These are phyloP conservation scores for Hemicordylus capensis DNA, from an alignment of 2,113 vertebrate species.

Conservation along the genomic window DNA sequence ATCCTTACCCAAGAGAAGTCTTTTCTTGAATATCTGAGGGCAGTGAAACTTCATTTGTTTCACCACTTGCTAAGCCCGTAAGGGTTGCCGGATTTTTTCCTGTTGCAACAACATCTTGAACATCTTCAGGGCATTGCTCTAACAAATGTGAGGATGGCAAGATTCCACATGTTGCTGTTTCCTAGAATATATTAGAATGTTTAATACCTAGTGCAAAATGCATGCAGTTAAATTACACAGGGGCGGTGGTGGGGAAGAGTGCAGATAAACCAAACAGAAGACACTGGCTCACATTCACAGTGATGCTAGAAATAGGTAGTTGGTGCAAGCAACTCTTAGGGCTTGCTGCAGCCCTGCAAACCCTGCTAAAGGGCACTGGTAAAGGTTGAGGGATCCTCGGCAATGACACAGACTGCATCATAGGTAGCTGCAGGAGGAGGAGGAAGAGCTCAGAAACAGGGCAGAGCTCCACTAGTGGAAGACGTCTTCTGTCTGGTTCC, in stretches of 20 bases:
- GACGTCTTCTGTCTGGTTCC: no score
- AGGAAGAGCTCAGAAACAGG: no score
- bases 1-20: constrained; percentile 57
- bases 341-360: no score
- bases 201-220: constrained; percentile 14
- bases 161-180: constrained; percentile 33
- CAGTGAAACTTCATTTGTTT: background rate
- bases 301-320: no score
- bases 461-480: no score
- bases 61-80: constrained; percentile 20
- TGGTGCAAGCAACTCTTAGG: no score
- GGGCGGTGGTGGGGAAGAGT: no score
- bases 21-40: constrained; percentile 37
- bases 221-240: background rate
- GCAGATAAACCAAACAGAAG: background rate
- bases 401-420: no score
- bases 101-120: constrained; percentile 9
- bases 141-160: constrained; percentile 13
- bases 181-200: constrained; percentile 52
- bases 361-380: no score
- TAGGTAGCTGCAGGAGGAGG: no score
- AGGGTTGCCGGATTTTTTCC: background rate
- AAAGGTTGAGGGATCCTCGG: no score
- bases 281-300: background rate
- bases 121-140: constrained; percentile 18